Evolutionary conservation across 1,140 invertebrate species (phyloP).

Genomic region (Ceratitis capitata): DNA sequence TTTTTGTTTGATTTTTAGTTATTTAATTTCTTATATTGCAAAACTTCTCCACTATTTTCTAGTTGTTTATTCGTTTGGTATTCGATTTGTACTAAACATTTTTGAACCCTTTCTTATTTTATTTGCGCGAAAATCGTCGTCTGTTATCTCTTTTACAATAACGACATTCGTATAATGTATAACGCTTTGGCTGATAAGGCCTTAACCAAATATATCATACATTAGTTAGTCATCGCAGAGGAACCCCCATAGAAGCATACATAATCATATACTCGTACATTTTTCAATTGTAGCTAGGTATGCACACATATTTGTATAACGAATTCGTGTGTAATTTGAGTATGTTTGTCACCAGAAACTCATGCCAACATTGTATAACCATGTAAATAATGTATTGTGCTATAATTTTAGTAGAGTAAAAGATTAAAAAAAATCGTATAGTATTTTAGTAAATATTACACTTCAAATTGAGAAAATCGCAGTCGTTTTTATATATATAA

Average conservation of each 20-base stretch:
- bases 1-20: background rate
- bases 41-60: background rate
- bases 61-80: background rate
- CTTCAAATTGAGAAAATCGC: no score
- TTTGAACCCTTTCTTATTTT: background rate
- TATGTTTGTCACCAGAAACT: no score
- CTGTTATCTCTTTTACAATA: background rate
- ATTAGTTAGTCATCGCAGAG: background rate
- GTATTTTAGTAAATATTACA: no score
- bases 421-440: no score
- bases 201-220: background rate
- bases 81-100: background rate
- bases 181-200: background rate
- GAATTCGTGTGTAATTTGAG: no score
- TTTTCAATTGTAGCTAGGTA: no score
- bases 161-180: background rate
- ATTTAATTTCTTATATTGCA: background rate
- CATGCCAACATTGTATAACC: no score
- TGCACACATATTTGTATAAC: no score
- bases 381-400: no score
- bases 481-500: no score
- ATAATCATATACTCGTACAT: no score
- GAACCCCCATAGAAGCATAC: background rate
- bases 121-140: background rate
- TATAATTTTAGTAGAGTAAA: no score